Percentiles rank a stretch among this genome's conserved stretches.
These are phyloP conservation scores for Drosophila malerkotliana DNA, from an alignment of 1,140 invertebrate genomes.

Conservation along the genomic window DNA sequence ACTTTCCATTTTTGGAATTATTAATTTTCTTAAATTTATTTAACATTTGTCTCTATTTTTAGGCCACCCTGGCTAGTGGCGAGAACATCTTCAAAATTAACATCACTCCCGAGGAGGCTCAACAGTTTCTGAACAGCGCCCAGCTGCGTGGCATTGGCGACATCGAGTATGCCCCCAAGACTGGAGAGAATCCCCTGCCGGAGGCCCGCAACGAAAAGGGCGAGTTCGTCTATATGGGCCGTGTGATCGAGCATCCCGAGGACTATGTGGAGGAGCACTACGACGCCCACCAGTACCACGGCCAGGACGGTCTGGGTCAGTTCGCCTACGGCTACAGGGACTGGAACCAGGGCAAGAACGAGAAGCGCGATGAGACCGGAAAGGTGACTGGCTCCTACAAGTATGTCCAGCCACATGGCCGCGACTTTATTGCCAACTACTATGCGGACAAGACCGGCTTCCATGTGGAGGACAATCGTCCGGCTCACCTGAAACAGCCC, in stretches of 20 bases:
- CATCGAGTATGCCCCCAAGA: slow-evolving; percentile 85
- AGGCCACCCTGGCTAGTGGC: slow-evolving; percentile 63
- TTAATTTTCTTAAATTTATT: slow-evolving; percentile 6
- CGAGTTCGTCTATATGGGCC: slow-evolving; percentile 86
- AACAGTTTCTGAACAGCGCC: slow-evolving; percentile 84
- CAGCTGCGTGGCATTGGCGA: slow-evolving; percentile 74
- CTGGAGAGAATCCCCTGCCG: slow-evolving; percentile 84
- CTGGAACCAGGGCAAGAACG: slow-evolving; percentile 87
- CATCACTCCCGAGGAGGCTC: slow-evolving; percentile 87
- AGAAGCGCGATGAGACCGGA: slow-evolving; percentile 77
- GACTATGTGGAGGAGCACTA: slow-evolving; percentile 88
- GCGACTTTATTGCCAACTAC: slow-evolving; percentile 85
- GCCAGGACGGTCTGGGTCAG: slow-evolving; percentile 87
- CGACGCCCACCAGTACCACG: slow-evolving; percentile 87
- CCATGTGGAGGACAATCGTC: slow-evolving; percentile 88
- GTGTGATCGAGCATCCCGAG: slow-evolving; percentile 86
- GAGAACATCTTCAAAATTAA: slow-evolving; percentile 85
- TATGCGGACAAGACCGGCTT: slow-evolving; percentile 87
- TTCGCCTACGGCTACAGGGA: slow-evolving; percentile 87
- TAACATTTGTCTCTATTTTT: slow-evolving; percentile 15
- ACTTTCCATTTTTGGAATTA: neutral
- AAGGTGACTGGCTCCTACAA: slow-evolving; percentile 80
- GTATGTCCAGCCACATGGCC: slow-evolving; percentile 80
- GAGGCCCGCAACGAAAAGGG: slow-evolving; percentile 84
- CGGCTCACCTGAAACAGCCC: slow-evolving; percentile 85